Evolutionary conservation across 1,140 invertebrate species (phyloP).

Genomic region (Lordiphosa clarofinis): DNA sequence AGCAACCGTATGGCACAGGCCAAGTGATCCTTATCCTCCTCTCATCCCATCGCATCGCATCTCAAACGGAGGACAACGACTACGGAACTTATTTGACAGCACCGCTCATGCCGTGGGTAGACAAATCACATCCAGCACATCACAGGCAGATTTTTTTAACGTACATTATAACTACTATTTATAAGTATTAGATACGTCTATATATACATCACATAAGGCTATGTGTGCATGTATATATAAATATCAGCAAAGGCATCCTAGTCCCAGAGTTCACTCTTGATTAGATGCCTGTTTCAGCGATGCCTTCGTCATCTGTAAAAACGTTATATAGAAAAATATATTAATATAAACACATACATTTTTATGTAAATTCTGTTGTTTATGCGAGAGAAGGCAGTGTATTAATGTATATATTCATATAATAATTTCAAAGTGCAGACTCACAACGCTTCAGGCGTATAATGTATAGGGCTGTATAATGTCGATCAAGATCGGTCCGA

Average conservation of each 20-base stretch:
- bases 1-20: slow-evolving; percentile 28
- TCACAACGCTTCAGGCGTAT: no score
- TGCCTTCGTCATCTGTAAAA: slow-evolving; percentile 93
- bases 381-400: no score
- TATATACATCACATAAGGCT: slow-evolving; percentile 20
- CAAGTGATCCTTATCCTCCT: slow-evolving; percentile 1
- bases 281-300: slow-evolving; percentile 95
- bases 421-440: no score
- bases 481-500: no score
- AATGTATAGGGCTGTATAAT: no score
- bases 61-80: not conserved
- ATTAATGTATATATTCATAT: no score
- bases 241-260: slow-evolving; percentile 29
- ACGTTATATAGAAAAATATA: not conserved
- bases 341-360: slow-evolving; percentile 2
- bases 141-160: slow-evolving; percentile 66
- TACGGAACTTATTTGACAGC: slow-evolving; percentile 32
- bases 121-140: slow-evolving; percentile 76
- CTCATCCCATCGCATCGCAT: no score
- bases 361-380: not conserved
- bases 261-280: slow-evolving; percentile 3
- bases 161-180: slow-evolving; percentile 26
- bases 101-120: slow-evolving; percentile 53
- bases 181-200: slow-evolving; percentile 26
- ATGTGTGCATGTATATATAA: slow-evolving; percentile 23